Percentiles rank a stretch among this genome's conserved stretches.
These are phyloP conservation scores for Babylonia areolata DNA, from an alignment of 1,140 invertebrate genomes.

Conservation along the genomic window DNA sequence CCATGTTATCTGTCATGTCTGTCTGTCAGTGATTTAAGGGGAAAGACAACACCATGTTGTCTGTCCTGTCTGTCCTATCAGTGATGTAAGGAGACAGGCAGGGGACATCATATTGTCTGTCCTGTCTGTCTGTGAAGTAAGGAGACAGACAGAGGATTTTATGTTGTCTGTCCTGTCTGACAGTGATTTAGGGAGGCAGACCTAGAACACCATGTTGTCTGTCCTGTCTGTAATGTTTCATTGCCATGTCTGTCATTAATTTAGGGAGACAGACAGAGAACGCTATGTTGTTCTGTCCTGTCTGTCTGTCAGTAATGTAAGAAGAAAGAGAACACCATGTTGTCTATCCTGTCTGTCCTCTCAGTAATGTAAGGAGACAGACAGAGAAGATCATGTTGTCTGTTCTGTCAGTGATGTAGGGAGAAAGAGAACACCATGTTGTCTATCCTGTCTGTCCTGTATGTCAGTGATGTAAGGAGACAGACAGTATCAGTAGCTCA, in stretches of 20 bases:
- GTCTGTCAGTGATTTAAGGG: too few species aligned
- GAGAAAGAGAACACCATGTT: too few species aligned
- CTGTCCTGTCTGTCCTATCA: background rate
- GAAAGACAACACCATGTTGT: background rate
- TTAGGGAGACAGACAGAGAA: background rate
- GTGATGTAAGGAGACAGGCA: too few species aligned
- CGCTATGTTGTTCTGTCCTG: background rate
- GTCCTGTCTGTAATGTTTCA: background rate
- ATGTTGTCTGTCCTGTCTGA: background rate
- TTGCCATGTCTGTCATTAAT: background rate
- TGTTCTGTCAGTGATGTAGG: too few species aligned
- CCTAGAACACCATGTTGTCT: background rate
- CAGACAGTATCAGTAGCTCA: too few species aligned
- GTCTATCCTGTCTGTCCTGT: background rate
- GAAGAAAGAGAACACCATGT: too few species aligned
- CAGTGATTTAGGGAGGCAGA: background rate
- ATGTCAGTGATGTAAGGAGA: background rate
- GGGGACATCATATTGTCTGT: too few species aligned
- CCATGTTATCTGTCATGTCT: too few species aligned
- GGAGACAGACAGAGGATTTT: background rate
- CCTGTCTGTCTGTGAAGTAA: too few species aligned
- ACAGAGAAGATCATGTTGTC: too few species aligned
- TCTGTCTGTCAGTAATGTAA: background rate
- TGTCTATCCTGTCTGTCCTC: too few species aligned
- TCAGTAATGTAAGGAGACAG: too few species aligned